Evolutionary conservation across 2,113 vertebrate species (phyloP).

Genomic region (Spermophilus dauricus): DNA sequence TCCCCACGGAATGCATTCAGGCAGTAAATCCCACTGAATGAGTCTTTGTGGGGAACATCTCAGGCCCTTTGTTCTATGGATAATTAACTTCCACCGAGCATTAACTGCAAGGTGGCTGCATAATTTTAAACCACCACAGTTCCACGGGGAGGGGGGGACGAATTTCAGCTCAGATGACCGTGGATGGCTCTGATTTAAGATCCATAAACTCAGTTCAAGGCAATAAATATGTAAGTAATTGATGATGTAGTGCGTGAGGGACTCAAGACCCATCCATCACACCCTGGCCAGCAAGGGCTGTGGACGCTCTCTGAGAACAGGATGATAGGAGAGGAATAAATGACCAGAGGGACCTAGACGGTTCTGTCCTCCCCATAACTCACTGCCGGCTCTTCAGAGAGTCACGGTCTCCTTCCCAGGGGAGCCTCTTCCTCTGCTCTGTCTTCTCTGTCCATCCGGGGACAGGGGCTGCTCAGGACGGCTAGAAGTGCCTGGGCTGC

Average conservation of each 20-base stretch:
- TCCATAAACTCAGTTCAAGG: slow-evolving; percentile 64
- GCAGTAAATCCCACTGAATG: slow-evolving; percentile 40
- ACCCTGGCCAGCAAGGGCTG: not conserved
- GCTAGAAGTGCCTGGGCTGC: not conserved
- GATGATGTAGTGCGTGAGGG: slow-evolving; percentile 37
- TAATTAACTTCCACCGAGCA: slow-evolving; percentile 33
- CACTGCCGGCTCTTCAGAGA: not conserved
- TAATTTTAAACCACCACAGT: not conserved
- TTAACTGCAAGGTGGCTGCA: not conserved
- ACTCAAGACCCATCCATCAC: slow-evolving; percentile 46
- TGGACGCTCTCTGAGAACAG: not conserved
- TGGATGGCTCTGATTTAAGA: slow-evolving; percentile 56
- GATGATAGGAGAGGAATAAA: not conserved
- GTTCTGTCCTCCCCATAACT: slow-evolving; percentile 53
- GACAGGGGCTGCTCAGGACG: not conserved
- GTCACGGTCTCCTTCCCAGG: not conserved
- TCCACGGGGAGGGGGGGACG: not conserved
- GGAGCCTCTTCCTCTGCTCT: not conserved
- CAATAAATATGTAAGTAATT: slow-evolving; percentile 54
- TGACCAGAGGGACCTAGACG: not conserved
- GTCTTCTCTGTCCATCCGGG: not conserved
- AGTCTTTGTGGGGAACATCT: not conserved
- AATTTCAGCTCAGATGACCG: slow-evolving; percentile 47
- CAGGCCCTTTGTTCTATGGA: slow-evolving; percentile 30
- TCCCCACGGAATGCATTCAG: not conserved